Base-by-base conservation (phyloP, 2,797 vertebrate genomes). In the Argyrosomus regius region DNA sequence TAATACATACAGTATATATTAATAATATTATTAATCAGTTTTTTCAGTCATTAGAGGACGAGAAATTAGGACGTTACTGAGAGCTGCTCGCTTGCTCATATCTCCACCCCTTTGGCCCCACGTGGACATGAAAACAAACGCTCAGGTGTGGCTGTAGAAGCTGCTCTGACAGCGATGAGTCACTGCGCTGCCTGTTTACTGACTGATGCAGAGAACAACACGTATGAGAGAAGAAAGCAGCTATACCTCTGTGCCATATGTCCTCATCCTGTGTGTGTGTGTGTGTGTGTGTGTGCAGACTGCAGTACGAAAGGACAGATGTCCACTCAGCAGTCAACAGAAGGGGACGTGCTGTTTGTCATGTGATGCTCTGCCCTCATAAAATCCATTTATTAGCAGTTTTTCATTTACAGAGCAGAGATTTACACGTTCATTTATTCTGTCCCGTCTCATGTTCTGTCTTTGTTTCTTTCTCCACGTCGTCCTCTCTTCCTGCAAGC, bases 321-420 rank as follows among this genome's bases (percentile, higher is more conserved):
- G 90, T 90, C 86, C 82, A 81, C 92, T 88, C 92, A 90, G 91
- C 87, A 84, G 89, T 80, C 70, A 82, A 74, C 83, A 80, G 75
- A 56, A 85, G 68, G 22, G 8, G 17, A n/a, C 86, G 17, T 58
- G 75, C 84, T 89, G 84, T 77, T 74, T 73, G 45, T 80, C 61
- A 49, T 62, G 22, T 79, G 3, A 53, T 16, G 17, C 45, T 58
- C 49, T 77, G 65, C n/a, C 65, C 45, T 50, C 54, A 56, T 65
- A 49, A 75, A 52, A 59, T 24, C 24, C 10, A 1, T 61, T 75
- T 58, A 70, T 66, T 22, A 67, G 50, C 75, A 26, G 49, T 41
- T 49, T 77, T 56, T 73, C 54, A 48, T 74, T 62, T 62, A 62
- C 24, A 74, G 56, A 53, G 2, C 22, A 56, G 5, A 64, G 52